These are phyloP conservation scores for Amphibalanus amphitrite DNA, from an alignment of 1,140 invertebrate species.

Conservation along the genomic window DNA sequence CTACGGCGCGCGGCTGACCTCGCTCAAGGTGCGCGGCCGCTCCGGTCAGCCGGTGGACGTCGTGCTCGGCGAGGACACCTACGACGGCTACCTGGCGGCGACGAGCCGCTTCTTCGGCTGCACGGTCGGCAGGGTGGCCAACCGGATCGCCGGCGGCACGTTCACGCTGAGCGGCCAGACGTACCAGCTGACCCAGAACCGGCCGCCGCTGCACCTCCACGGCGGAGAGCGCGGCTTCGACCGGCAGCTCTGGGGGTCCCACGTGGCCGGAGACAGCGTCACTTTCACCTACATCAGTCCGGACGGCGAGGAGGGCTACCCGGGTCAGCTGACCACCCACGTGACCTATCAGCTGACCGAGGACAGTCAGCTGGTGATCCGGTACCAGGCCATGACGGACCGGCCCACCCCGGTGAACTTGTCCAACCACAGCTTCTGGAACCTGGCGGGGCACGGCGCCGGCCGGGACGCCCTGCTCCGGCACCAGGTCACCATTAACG, in stretches of 20 bases:
- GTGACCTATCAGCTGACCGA: slow-evolving; percentile 51
- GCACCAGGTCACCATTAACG: slow-evolving; percentile 38
- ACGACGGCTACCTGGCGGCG: too few species aligned
- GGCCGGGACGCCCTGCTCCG: slow-evolving; percentile 39
- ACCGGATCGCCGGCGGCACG: slow-evolving; percentile 52
- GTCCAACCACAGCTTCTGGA: slow-evolving; percentile 88
- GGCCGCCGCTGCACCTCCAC: slow-evolving; percentile 55
- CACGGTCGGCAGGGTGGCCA: slow-evolving; percentile 70
- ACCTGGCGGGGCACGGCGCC: slow-evolving; percentile 38
- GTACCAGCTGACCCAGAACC: slow-evolving; percentile 57
- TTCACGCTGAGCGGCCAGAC: slow-evolving; percentile 47
- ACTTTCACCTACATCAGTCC: slow-evolving; percentile 47
- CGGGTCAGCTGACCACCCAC: slow-evolving; percentile 36
- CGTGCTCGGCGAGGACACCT: too few species aligned
- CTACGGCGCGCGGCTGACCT: too few species aligned
- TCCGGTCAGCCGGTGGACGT: too few species aligned
- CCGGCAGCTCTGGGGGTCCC: slow-evolving; percentile 28
- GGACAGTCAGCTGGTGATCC: slow-evolving; percentile 49
- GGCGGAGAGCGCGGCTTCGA: slow-evolving; percentile 74
- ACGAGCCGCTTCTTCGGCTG: slow-evolving; percentile 53
- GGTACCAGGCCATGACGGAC: slow-evolving; percentile 50
- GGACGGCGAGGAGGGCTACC: slow-evolving; percentile 61
- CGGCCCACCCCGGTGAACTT: slow-evolving; percentile 72
- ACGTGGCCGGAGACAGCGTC: slow-evolving; percentile 32
- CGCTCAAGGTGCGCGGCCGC: too few species aligned